Base-by-base conservation (phyloP, 2,888 invertebrate species). In the Blastobasis adustella region DNA sequence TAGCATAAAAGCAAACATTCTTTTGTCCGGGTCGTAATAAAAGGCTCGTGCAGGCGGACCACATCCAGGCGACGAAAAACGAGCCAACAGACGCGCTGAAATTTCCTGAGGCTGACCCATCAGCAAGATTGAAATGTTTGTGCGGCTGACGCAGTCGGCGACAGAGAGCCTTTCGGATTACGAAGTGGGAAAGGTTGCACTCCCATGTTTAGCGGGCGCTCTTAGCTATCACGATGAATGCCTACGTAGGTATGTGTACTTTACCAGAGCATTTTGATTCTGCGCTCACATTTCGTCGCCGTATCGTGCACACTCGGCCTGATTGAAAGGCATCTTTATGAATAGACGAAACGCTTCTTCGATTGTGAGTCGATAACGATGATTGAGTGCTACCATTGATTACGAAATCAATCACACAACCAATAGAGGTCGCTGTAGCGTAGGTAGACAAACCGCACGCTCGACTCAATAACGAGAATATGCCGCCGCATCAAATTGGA, bases 71-170 rank as follows among this genome's bases (percentile, higher is more conserved):
- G 39, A n/a, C 6, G 44, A 10, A n/a, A 6, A n/a, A n/a, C 39
- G 40, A 38, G 6, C 10, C 39, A 47, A 39, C 10, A 9, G 40
- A 10, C 6, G 43, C 38, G 44, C 41, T 36, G 41, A 41, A 8
- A 41, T 46, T 46, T 39, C n/a, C 47, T 6, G 39, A 47, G 47
- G 41, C 36, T 36, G 41, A 39, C 56, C 65, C 76, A 76, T 81
- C 75, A 77, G 69, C 56, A 57, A 68, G 77, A 79, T 76, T 76
- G 73, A 67, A 70, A 68, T 71, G 69, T 71, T 73, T 69, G 71
- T 57, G 62, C 57, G 60, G 62, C 59, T 61, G 60, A 63, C 65
- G 63, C 59, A 63, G 62, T 38, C 45, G 41, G 36, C 49, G 42
- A 51, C 62, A 72, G 69, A 73, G 75, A 72, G 66, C 61, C 59